These are phyloP conservation scores for Rambutsinella grinnellia DNA, from an alignment of 2,888 invertebrate genomes.

Conservation along the genomic window DNA sequence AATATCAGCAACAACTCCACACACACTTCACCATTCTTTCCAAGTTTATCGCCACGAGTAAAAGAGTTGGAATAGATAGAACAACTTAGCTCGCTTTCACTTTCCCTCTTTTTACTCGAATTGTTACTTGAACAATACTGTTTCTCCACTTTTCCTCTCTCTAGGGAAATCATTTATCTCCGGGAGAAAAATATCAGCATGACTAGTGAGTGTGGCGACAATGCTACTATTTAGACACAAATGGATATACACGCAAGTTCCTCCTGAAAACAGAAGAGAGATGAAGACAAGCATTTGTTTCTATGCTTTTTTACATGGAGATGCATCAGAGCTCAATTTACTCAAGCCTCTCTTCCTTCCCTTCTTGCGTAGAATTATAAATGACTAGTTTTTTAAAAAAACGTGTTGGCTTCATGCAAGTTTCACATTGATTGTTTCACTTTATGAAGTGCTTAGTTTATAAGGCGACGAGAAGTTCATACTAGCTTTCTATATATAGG, in stretches of 20 bases:
- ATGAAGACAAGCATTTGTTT: conserved; percentile 43
- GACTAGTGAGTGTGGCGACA: conserved; percentile 34
- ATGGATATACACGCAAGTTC: not conserved
- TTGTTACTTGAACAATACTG: conserved; percentile 45
- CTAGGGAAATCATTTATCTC: conserved; percentile 67
- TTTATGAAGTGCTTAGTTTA: too few species aligned
- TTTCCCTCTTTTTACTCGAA: conserved; percentile 32
- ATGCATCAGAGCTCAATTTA: not conserved
- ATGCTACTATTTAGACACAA: conserved; percentile 38
- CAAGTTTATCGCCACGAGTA: conserved; percentile 12
- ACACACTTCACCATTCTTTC: not conserved
- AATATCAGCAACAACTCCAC: conserved; percentile 12
- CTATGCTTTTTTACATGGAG: not conserved
- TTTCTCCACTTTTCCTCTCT: conserved; percentile 49
- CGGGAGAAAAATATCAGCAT: conserved; percentile 46
- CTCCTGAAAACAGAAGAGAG: not conserved
- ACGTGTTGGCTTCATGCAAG: too few species aligned
- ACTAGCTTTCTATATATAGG: too few species aligned
- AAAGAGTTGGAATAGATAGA: not conserved
- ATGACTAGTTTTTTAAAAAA: too few species aligned
- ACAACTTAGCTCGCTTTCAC: not conserved
- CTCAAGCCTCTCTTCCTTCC: not conserved
- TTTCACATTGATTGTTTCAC: too few species aligned
- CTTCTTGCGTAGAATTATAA: too few species aligned
- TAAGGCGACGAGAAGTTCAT: too few species aligned